Evolutionary conservation across 2,888 invertebrate genomes (phyloP).

Genomic region (Carabus problematicus): DNA sequence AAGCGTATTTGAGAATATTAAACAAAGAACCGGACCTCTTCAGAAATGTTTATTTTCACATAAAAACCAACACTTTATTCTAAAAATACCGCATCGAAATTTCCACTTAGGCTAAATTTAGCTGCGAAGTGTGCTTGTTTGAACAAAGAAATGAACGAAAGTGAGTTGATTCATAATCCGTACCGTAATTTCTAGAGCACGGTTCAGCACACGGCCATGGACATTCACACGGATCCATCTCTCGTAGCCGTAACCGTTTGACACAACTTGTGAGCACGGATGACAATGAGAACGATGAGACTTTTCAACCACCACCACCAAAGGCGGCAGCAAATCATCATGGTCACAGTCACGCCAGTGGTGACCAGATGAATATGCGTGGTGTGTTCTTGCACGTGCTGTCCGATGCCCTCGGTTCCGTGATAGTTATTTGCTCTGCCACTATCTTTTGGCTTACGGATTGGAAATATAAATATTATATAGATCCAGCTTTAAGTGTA

Average conservation of each 20-base stretch:
- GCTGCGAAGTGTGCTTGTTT: no score
- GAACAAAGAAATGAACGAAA: no score
- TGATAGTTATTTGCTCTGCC: slow-evolving; percentile 90
- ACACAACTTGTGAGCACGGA: slow-evolving; percentile 71
- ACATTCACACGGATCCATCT: slow-evolving; percentile 69
- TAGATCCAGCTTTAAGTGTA: slow-evolving; percentile 94
- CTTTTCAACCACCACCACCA: slow-evolving; percentile 62
- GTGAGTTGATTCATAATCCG: no score
- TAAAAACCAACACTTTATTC: no score
- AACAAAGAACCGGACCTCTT: no score
- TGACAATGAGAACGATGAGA: slow-evolving; percentile 76
- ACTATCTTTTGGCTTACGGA: slow-evolving; percentile 75
- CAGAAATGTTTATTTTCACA: no score
- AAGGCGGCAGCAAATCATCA: slow-evolving; percentile 55
- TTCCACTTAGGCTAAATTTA: no score
- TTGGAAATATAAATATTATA: slow-evolving; percentile 83
- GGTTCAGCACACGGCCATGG: slow-evolving; percentile 72
- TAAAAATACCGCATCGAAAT: no score
- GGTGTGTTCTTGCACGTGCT: slow-evolving; percentile 99
- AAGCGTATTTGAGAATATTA: no score
- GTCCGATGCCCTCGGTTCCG: slow-evolving; percentile 95
- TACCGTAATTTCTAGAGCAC: slow-evolving; percentile 66
- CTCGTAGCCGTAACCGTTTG: slow-evolving; percentile 66
- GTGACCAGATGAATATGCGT: slow-evolving; percentile 96
- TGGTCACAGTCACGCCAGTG: slow-evolving; percentile 66